Conservation (phyloP, 1,140 invertebrate genomes). For the Drosophila pectinifera region DNA sequence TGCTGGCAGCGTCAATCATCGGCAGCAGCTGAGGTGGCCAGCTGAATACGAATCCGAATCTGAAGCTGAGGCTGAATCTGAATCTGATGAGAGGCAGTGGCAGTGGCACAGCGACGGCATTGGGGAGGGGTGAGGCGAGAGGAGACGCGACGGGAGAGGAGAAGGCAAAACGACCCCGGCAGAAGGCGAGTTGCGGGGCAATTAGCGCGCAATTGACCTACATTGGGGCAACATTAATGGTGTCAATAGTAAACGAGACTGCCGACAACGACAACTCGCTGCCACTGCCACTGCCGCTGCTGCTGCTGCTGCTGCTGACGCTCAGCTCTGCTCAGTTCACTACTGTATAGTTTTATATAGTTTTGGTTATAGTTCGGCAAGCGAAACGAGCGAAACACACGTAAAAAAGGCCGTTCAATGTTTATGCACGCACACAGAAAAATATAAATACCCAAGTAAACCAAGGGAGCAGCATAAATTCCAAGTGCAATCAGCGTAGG, state of each 20-base stretch:
- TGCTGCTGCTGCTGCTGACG: slow-evolving; percentile 20
- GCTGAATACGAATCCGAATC: slow-evolving; percentile 35
- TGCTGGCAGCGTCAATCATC: slow-evolving; percentile 30
- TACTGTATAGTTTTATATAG: slow-evolving; percentile 21
- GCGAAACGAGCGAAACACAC: slow-evolving; percentile 18
- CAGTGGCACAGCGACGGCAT: slow-evolving; percentile 40
- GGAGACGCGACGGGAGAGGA: background rate
- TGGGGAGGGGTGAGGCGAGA: slow-evolving; percentile 42
- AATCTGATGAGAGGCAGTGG: slow-evolving; percentile 35
- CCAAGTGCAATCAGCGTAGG: slow-evolving; percentile 46
- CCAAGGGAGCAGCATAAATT: slow-evolving; percentile 44
- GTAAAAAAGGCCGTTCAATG: slow-evolving; percentile 42
- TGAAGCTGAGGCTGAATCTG: slow-evolving; percentile 41
- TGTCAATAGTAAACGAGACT: slow-evolving; percentile 84
- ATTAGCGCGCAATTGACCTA: slow-evolving; percentile 84
- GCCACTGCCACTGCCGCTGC: slow-evolving; percentile 20
- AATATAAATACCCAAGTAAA: slow-evolving; percentile 26
- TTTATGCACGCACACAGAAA: slow-evolving; percentile 30
- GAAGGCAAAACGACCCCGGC: slow-evolving; percentile 32
- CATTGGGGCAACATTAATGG: slow-evolving; percentile 83
- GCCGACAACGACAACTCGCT: slow-evolving; percentile 53
- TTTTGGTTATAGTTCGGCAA: slow-evolving; percentile 31
- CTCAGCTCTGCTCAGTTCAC: slow-evolving; percentile 15
- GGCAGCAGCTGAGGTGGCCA: slow-evolving; percentile 27
- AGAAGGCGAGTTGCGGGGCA: slow-evolving; percentile 77